phyloP scores from a whole-genome alignment of 2,888 invertebrate species.

The Drosophila picticornis region DNA sequence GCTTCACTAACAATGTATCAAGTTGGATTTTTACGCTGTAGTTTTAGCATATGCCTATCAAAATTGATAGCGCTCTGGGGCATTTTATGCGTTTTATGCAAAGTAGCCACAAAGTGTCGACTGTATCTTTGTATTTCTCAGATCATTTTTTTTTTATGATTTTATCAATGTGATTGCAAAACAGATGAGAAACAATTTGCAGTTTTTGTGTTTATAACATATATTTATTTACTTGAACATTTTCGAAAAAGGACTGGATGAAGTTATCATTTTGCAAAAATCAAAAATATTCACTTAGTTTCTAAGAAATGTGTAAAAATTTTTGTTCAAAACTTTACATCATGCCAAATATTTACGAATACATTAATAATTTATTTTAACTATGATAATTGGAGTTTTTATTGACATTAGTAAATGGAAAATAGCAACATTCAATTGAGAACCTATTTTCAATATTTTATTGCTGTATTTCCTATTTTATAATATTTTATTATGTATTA shows the following conservation, averaged over 20 bases:
- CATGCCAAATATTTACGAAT: no score
- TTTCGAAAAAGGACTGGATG: background rate
- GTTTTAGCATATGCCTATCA: slow-evolving; percentile 65
- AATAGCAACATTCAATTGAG: background rate
- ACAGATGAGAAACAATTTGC: slow-evolving; percentile 4
- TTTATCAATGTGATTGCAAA: slow-evolving; percentile 27
- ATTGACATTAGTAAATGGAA: background rate
- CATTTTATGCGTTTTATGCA: slow-evolving; percentile 45
- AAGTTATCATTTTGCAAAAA: background rate
- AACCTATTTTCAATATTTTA: background rate
- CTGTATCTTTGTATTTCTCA: slow-evolving; percentile 14
- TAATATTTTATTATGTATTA: background rate
- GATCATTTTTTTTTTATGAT: slow-evolving; percentile 39
- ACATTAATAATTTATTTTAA: background rate
- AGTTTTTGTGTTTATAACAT: background rate
- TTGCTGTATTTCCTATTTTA: background rate
- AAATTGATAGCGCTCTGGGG: slow-evolving; percentile 59
- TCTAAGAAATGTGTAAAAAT: background rate
- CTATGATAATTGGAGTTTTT: background rate
- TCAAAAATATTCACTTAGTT: background rate
- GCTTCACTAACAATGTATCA: slow-evolving; percentile 39
- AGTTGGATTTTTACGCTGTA: slow-evolving; percentile 24
- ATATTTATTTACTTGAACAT: background rate
- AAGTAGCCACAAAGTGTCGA: slow-evolving; percentile 39
- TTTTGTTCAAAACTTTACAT: background rate